Percentiles rank a stretch among this genome's conserved stretches.
Evolutionary conservation across 1,140 invertebrate genomes (phyloP).

Genomic region (Wasmannia auropunctata): DNA sequence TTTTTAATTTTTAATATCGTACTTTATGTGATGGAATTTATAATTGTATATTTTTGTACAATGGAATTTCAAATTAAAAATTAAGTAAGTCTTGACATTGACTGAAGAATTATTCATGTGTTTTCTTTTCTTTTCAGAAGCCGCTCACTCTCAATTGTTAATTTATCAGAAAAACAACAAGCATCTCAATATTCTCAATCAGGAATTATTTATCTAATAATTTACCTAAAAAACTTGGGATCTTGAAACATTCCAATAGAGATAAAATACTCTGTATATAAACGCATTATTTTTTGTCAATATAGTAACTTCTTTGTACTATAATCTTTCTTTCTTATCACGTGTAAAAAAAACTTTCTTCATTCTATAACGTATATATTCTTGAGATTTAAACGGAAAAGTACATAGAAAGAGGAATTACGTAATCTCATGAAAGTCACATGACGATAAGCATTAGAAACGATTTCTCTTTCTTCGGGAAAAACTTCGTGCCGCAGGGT

Average conservation of each 20-base stretch:
- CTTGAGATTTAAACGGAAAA: neutral
- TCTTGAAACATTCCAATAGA: neutral
- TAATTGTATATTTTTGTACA: neutral
- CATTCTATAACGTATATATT: neutral
- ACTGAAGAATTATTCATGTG: neutral
- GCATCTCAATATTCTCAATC: neutral
- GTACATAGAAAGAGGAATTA: neutral
- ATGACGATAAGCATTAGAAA: neutral
- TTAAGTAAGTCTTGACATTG: neutral
- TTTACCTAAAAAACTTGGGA: neutral
- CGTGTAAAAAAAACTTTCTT: neutral
- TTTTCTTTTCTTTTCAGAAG: neutral
- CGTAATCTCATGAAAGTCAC: slow-evolving; percentile 14
- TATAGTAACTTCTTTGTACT: neutral
- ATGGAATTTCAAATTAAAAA: neutral
- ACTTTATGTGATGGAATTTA: neutral
- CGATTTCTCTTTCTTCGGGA: neutral
- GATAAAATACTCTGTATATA: neutral
- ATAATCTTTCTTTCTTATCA: neutral
- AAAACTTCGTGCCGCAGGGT: neutral
- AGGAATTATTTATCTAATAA: neutral
- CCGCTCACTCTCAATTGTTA: neutral
- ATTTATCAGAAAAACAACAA: neutral
- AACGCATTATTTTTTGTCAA: neutral
- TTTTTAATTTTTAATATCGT: neutral